A percentile compares a stretch with the other conserved stretches of the same genome.
These are phyloP conservation scores for Luperina nickerlii DNA, from an alignment of 2,888 invertebrate genomes.

Conservation along the genomic window DNA sequence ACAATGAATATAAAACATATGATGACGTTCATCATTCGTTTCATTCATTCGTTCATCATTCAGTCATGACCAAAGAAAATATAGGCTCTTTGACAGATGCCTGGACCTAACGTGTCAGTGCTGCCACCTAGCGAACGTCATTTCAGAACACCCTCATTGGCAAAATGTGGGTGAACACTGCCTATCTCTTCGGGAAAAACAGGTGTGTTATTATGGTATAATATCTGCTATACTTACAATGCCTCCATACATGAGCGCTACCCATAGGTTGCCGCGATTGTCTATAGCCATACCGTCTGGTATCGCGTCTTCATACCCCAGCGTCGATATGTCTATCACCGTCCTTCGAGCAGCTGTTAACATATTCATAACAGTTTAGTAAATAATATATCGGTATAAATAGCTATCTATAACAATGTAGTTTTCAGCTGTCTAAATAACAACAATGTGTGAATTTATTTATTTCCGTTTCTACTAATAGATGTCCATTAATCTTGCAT, in stretches of 20 bases:
- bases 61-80: no score
- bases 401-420: background rate
- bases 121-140: no score
- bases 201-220: background rate
- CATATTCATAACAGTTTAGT: background rate
- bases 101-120: no score
- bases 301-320: slow-evolving; percentile 85
- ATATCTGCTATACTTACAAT: slow-evolving; percentile 84
- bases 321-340: slow-evolving; percentile 76
- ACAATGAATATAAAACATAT: no score
- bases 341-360: slow-evolving; percentile 78
- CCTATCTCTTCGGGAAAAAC: background rate
- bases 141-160: no score
- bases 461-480: background rate
- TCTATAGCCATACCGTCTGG: slow-evolving; percentile 95
- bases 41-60: no score
- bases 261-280: slow-evolving; percentile 93
- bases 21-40: no score
- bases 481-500: background rate
- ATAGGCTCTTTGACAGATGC: no score
- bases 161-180: background rate
- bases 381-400: background rate
- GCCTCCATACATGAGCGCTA: slow-evolving; percentile 92
- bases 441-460: background rate
- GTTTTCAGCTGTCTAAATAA: background rate